Conservation (phyloP, 2,113 vertebrate genomes). For the Lepus americanus region DNA sequence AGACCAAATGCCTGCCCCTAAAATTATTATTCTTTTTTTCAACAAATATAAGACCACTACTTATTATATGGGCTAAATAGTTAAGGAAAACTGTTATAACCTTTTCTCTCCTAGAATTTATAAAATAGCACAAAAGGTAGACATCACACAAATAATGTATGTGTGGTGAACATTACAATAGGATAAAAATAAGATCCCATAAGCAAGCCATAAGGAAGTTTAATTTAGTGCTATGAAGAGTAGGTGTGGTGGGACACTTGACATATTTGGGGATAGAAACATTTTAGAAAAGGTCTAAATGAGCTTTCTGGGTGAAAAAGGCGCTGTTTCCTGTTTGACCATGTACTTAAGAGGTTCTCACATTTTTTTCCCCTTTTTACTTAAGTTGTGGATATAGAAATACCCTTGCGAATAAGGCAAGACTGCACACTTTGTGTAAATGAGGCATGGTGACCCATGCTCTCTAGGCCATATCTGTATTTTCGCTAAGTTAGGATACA, state of each 20-base stretch:
- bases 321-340: neutral
- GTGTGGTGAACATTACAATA: neutral
- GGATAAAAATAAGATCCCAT: neutral
- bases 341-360: neutral
- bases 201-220: neutral
- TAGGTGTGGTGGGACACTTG: neutral
- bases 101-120: neutral
- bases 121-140: neutral
- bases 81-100: neutral
- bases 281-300: neutral
- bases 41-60: neutral
- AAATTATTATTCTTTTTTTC: neutral
- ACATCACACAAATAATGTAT: neutral
- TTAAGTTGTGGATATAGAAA: neutral
- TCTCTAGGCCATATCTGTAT: neutral
- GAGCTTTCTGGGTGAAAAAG: neutral
- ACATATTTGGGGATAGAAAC: neutral
- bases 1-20: no score
- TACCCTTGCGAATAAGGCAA: neutral
- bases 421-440: neutral
- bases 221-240: neutral
- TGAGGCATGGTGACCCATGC: rapidly evolving
- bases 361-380: neutral
- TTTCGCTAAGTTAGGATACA: neutral
- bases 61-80: neutral